Percentiles rank a stretch among this genome's conserved stretches.
Conservation (phyloP, 1,140 invertebrate species). For the Lerema accius region DNA sequence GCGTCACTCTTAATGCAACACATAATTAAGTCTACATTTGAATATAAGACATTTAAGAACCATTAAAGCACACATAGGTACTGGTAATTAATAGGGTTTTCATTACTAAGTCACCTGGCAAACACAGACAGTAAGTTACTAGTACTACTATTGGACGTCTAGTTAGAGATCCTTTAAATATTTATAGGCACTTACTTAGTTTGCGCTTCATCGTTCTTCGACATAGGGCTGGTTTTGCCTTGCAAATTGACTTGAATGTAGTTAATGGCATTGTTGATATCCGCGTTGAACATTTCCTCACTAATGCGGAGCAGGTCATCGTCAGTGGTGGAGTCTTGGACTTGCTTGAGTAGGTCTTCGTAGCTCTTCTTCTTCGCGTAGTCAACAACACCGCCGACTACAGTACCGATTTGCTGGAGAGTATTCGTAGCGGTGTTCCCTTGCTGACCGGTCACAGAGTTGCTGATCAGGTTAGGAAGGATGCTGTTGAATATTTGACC, state of each 20-base stretch:
- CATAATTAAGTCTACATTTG: too few species aligned
- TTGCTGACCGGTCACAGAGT: conserved; percentile 61
- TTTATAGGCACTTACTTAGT: conserved; percentile 57
- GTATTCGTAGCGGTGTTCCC: conserved; percentile 69
- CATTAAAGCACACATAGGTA: too few species aligned
- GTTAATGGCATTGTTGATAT: conserved; percentile 74
- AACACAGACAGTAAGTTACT: not conserved
- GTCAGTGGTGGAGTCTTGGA: conserved; percentile 69
- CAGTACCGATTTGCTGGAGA: conserved; percentile 68
- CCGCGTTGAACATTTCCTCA: conserved; percentile 77
- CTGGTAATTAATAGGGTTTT: too few species aligned
- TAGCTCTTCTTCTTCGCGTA: conserved; percentile 79
- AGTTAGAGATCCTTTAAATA: conserved; percentile 11
- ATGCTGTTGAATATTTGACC: conserved; percentile 76
- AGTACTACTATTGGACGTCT: not conserved
- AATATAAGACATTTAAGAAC: too few species aligned
- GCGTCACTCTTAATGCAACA: not conserved
- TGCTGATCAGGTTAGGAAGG: conserved; percentile 67
- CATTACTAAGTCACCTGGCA: not conserved
- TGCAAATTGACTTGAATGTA: conserved; percentile 77
- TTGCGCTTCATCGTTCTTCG: conserved; percentile 70
- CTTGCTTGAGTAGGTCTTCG: conserved; percentile 67
- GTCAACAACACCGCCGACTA: conserved; percentile 74
- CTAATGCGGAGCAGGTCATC: conserved; percentile 70
- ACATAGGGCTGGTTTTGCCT: conserved; percentile 75